Evolutionary conservation across 2,888 invertebrate species (phyloP), one percentile per base, ranked within the genome.

Genomic region (Ernsta delagoae): DNA sequence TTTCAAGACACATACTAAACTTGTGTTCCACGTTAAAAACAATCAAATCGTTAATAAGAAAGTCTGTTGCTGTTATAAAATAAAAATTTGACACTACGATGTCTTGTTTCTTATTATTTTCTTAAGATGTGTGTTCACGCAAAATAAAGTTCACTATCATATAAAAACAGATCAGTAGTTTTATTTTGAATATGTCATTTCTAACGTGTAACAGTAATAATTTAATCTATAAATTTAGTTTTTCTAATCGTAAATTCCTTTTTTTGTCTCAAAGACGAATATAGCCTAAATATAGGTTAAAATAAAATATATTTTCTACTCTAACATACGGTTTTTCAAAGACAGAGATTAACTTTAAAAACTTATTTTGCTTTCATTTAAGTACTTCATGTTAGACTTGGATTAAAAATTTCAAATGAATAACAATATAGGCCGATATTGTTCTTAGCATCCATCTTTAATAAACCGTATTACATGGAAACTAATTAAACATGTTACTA

Each of bases 211-310:
- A 69, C 68, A 48, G 59, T 59, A 63, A 61, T 11, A 54, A 34
- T 56, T 61, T 67, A 45, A 41, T 57, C 68, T 69, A 63, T 50
- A 69, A 41, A 69, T 63, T 59, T 63, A 69, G 63, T 69, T 68
- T 41, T 43, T 67, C 57, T 39, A 36, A 61, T 45, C 50, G 60
- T 84, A 87, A 87, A 88, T 87, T 86, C 86, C 83, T 80, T 85
- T 43, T 82, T 65, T 73, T 80, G 88, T 82, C 82, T 83, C 78
- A 79, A 72, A 83, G 84, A 83, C 83, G 78, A 83, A 73, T 80
- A 64, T 64, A 70, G 64, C 76, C 76, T 69, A 75, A 79, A 76
- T 61, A 75, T 76, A 74, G 69, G 71, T 77, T 73, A 78, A 77
- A 75, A 78, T 81, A 76, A 77, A 77, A 78, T 74, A 81, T 85